A percentile compares a stretch with the other conserved stretches of the same genome.
These are phyloP conservation scores for Phylloscopus trochilus DNA, from an alignment of 2,113 vertebrate genomes.

Conservation along the genomic window DNA sequence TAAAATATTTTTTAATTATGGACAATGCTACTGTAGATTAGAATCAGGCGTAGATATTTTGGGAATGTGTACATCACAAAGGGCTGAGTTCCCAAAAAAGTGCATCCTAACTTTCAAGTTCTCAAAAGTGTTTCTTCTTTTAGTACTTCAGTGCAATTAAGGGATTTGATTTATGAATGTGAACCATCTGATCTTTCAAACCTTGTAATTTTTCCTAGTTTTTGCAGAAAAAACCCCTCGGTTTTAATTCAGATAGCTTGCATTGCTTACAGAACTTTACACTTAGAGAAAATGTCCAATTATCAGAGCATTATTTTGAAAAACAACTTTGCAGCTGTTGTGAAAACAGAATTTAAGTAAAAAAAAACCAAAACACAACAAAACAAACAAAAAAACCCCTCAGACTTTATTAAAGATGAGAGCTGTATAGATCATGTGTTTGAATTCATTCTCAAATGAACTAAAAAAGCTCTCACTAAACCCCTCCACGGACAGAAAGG, in stretches of 20 bases:
- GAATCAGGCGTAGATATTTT: not conserved
- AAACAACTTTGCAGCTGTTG: not conserved
- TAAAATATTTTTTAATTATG: not conserved
- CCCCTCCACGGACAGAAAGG: not conserved
- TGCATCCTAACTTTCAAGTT: not conserved
- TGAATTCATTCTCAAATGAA: not conserved
- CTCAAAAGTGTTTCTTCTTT: not conserved
- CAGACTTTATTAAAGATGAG: not conserved
- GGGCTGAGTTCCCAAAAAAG: not conserved
- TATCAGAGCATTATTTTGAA: not conserved
- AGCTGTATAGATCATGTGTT: not conserved
- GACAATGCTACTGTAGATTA: not conserved
- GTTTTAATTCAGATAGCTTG: not conserved
- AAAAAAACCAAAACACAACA: not conserved
- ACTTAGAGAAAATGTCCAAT: not conserved
- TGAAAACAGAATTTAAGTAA: not conserved
- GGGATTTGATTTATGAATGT: not conserved
- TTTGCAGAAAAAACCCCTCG: not conserved
- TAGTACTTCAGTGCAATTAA: not conserved
- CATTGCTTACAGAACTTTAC: not conserved
- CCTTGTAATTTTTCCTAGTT: not conserved
- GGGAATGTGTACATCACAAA: not conserved
- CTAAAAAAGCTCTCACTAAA: not conserved
- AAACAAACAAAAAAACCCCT: rapidly evolving
- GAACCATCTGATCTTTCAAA: not conserved